Conservation (phyloP, 2,888 invertebrate genomes). For the Archaeoteleia sp. region DNA sequence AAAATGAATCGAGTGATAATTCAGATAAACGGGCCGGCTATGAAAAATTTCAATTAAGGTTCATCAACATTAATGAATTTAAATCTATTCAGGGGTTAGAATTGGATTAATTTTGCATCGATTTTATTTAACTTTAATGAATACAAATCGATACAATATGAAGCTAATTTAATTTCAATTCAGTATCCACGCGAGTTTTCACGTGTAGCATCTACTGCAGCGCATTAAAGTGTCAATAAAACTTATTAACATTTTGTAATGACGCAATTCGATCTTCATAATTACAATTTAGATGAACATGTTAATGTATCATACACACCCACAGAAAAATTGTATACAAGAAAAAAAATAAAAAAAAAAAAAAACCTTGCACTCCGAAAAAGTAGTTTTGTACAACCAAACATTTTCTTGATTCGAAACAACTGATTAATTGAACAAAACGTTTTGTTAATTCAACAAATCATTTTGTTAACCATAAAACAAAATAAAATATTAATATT, state of each 20-base stretch:
- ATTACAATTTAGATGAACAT: background rate
- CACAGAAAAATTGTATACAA: too few species aligned
- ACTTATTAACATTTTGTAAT: background rate
- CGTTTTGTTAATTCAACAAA: too few species aligned
- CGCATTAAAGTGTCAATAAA: background rate
- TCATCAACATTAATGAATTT: constrained; percentile 42
- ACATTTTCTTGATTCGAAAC: too few species aligned
- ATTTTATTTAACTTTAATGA: constrained; percentile 22
- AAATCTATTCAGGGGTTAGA: constrained; percentile 26
- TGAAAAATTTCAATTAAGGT: constrained; percentile 33
- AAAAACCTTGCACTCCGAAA: too few species aligned
- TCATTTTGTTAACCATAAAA: too few species aligned
- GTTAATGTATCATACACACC: too few species aligned
- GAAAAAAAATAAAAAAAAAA: too few species aligned
- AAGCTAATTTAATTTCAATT: constrained; percentile 18
- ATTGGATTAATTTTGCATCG: constrained; percentile 35
- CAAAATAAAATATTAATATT: too few species aligned
- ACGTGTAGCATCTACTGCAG: background rate
- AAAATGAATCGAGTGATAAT: background rate
- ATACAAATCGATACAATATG: constrained; percentile 30
- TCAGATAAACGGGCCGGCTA: background rate
- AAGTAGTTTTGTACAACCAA: too few species aligned
- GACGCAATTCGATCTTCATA: background rate
- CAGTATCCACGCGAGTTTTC: background rate
- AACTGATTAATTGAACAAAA: too few species aligned